phyloP scores from a whole-genome alignment of 2,113 vertebrate genomes.

The Grammomys surdaster region DNA sequence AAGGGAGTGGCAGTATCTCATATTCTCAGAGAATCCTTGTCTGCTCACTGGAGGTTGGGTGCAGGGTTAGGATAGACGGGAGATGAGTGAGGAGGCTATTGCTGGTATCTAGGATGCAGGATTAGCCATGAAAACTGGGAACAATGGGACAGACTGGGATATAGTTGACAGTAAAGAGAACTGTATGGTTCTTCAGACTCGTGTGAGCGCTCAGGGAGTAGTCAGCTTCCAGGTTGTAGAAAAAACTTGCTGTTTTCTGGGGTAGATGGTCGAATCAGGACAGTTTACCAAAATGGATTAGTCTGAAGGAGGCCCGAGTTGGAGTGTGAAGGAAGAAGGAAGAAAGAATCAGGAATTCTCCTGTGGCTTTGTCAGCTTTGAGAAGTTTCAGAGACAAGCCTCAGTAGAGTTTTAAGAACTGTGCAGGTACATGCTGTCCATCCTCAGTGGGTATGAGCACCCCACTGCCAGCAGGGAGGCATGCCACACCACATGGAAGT shows the following conservation, averaged over 20 bases:
- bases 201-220: neutral
- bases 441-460: neutral
- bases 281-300: neutral
- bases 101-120: neutral
- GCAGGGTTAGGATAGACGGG: neutral
- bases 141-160: neutral
- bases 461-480: neutral
- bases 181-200: neutral
- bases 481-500: neutral
- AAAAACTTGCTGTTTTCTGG: neutral
- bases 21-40: neutral
- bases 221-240: neutral
- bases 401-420: conserved; percentile 9
- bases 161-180: neutral
- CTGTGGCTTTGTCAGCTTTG: neutral
- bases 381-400: neutral
- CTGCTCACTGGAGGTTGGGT: neutral
- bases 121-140: neutral
- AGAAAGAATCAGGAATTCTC: neutral
- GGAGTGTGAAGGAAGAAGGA: neutral
- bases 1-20: neutral
- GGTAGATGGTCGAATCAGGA: neutral
- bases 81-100: neutral
- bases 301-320: neutral
- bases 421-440: neutral